Evolutionary conservation across 2,888 invertebrate genomes (phyloP), one percentile per base, ranked within the genome.

Genomic region (Orthosia gracilis): DNA sequence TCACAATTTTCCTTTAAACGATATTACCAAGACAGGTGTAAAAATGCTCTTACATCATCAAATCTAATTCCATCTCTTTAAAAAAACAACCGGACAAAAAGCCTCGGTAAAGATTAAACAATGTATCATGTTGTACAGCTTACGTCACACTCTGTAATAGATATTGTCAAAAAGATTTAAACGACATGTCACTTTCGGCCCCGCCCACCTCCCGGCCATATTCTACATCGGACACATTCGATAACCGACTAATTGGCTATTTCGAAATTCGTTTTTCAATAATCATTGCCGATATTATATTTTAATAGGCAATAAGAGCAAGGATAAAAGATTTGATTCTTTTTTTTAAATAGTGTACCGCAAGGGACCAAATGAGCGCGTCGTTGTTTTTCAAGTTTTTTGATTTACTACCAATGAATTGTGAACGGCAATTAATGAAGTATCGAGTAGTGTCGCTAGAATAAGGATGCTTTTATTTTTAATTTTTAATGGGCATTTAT

Each of bases 321-420:
- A 91, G 86, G 88, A 89, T 89, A 87, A 85, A 87, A 86, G 84
- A 86, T 84, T 77, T 78, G 87, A 88, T 89, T 88, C 85, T 89
- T 90, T 82, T 90, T 88, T 90, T 88, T 2, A 87, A 89, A 90
- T 89, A 89, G 91, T 88, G 89, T 88, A 91, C 88, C 92, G 91
- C 92, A 93, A 92, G 89, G 90, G 91, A 87, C 92, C 88, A 94
- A 94, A 95, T 93, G 94, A 94, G 92, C 87, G 78, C 72, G 89
- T 92, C 91, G 88, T 94, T 92, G 86, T 92, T 94, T 94, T 94
- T 93, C 89, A 85, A 87, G 86, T 55, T 87, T 88, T 92, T 91
- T 95, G 94, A 94, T 94, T 94, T 95, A 95, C 93, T 91, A 89
- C 92, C 91, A 92, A 93, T 93, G 93, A 91, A 93, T 92, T 92